These are phyloP conservation scores for Phania funesta DNA, from an alignment of 2,888 invertebrate species.

Conservation along the genomic window DNA sequence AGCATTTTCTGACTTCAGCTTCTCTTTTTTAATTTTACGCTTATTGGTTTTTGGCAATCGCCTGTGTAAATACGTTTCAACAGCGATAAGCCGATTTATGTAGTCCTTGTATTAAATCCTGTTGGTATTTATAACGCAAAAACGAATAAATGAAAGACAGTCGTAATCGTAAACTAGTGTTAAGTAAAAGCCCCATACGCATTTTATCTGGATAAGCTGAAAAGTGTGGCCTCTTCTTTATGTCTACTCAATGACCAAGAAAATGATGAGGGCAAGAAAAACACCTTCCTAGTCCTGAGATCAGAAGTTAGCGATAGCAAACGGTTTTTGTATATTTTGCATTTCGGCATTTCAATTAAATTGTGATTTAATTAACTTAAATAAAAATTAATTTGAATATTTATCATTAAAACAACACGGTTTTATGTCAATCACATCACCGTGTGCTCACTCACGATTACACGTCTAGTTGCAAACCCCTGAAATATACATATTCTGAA, in stretches of 20 bases:
- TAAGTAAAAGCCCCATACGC: conserved; percentile 42
- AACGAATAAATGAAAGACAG: background rate
- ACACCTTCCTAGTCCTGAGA: background rate
- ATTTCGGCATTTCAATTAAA: no score
- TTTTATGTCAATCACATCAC: no score
- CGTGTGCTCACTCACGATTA: no score
- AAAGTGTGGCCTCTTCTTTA: conserved; percentile 35
- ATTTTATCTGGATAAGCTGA: conserved; percentile 48
- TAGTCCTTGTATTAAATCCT: conserved; percentile 23
- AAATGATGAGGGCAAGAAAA: background rate
- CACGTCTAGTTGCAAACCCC: no score
- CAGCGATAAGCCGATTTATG: conserved; percentile 74
- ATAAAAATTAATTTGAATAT: background rate
- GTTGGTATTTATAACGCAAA: conserved; percentile 5
- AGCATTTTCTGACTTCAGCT: conserved; percentile 36
- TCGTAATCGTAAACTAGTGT: conserved; percentile 60
- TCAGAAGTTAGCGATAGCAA: background rate
- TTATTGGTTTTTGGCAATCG: conserved; percentile 80
- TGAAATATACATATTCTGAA: no score
- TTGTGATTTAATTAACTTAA: background rate
- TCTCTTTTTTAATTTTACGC: conserved; percentile 80
- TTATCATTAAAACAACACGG: no score
- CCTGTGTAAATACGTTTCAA: conserved; percentile 79
- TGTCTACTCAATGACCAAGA: conserved; percentile 4
- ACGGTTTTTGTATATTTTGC: background rate